Conservation (phyloP, 1,140 invertebrate genomes). For the Drosophila pseudoobscura region DNA sequence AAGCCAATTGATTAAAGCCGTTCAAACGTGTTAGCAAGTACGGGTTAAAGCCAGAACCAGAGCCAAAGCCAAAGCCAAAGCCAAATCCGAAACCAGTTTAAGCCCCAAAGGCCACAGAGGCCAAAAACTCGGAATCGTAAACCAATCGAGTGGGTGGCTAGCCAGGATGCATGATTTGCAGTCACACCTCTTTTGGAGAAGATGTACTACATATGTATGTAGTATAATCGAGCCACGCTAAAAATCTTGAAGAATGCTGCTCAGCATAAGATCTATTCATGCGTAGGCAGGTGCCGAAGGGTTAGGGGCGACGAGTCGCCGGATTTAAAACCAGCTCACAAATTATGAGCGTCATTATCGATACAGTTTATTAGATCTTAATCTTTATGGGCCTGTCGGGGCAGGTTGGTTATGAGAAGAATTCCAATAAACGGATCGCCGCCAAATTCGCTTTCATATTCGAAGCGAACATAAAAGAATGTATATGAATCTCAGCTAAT, state of each 20-base stretch:
- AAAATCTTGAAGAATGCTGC: conserved; percentile 1
- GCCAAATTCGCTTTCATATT: conserved; percentile 53
- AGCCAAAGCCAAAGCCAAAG: conserved; percentile 4
- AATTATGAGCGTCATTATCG: conserved; percentile 66
- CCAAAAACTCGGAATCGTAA: conserved; percentile 12
- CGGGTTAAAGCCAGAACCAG: too few species aligned
- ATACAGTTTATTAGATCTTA: conserved; percentile 73
- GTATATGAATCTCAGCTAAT: conserved; percentile 11
- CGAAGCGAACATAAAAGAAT: conserved; percentile 47
- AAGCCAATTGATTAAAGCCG: conserved; percentile 43
- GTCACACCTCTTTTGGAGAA: conserved; percentile 17
- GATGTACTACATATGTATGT: neutral
- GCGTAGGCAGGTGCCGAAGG: conserved; percentile 28
- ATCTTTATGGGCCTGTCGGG: conserved; percentile 60
- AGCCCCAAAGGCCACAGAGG: conserved; percentile 30
- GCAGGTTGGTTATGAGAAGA: conserved; percentile 48
- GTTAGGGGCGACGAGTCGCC: neutral
- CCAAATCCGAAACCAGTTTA: conserved; percentile 22
- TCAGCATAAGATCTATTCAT: conserved; percentile 45
- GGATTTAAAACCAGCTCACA: conserved; percentile 35
- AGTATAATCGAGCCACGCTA: neutral
- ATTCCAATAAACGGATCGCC: conserved; percentile 30
- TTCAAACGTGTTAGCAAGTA: conserved; percentile 46
- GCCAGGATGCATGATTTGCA: conserved; percentile 19
- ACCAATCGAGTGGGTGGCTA: conserved; percentile 40